These are phyloP conservation scores for Excalfactoria chinensis DNA, from an alignment of 2,113 vertebrate species.

Conservation along the genomic window DNA sequence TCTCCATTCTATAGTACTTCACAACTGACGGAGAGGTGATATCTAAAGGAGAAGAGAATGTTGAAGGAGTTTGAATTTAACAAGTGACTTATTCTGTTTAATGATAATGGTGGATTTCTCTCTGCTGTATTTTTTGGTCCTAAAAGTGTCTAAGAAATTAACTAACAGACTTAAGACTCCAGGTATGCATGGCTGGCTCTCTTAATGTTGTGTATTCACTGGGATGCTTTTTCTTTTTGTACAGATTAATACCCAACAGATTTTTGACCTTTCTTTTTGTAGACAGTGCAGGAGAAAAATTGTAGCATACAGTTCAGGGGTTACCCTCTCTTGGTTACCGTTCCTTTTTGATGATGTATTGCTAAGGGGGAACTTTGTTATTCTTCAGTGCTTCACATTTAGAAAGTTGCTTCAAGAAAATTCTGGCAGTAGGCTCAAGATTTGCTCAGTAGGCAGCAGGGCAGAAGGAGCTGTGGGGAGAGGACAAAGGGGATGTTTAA, in stretches of 20 bases:
- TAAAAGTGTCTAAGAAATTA: neutral
- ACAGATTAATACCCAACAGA: neutral
- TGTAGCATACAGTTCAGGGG: neutral
- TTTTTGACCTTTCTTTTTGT: neutral
- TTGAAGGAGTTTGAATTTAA: neutral
- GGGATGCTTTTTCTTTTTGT: neutral
- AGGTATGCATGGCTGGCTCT: neutral
- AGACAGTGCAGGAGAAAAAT: neutral
- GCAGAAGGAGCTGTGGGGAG: neutral
- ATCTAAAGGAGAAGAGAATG: neutral
- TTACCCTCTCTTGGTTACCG: neutral
- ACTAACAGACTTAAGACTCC: neutral
- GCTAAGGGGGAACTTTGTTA: neutral
- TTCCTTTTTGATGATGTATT: neutral
- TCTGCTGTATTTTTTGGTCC: neutral
- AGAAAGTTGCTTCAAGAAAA: neutral
- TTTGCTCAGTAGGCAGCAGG: neutral
- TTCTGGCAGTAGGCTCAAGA: neutral
- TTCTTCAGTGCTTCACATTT: neutral
- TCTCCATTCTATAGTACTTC: neutral
- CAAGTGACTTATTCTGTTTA: neutral
- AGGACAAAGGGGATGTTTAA: accelerated
- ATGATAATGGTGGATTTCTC: neutral
- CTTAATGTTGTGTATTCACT: neutral
- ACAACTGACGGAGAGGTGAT: neutral